These are phyloP conservation scores for Neoascia interrupta DNA, from an alignment of 2,888 invertebrate species.

Conservation along the genomic window DNA sequence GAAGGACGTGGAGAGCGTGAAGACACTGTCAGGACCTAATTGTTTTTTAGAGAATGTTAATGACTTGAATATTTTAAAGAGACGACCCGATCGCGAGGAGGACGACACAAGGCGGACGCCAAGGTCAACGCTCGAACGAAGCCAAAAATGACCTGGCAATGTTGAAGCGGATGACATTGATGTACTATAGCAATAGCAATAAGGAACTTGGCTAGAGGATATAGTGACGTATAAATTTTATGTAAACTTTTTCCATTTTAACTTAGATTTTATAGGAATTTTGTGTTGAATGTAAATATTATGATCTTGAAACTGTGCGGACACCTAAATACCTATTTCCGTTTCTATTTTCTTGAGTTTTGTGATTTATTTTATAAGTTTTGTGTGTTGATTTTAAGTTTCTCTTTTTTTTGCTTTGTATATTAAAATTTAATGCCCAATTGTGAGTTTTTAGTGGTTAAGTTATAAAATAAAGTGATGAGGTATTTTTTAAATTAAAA, in stretches of 20 bases:
- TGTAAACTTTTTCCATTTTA: no score
- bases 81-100: constrained; percentile 85
- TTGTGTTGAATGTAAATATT: constrained; percentile 24
- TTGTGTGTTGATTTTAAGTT: no score
- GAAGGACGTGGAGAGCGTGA: constrained; percentile 96
- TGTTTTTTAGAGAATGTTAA: constrained; percentile 95
- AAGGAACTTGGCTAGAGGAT: constrained; percentile 48
- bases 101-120: constrained; percentile 62
- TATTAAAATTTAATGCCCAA: no score
- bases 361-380: constrained; percentile 47
- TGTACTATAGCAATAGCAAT: constrained; percentile 74
- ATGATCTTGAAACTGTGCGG: no score
- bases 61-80: constrained; percentile 93
- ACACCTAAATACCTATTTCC: no score
- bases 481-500: no score
- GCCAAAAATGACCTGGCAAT: constrained; percentile 78
- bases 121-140: constrained; percentile 70
- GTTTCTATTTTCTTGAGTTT: not conserved
- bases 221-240: not conserved
- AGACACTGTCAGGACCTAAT: constrained; percentile 92
- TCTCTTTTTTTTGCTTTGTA: no score
- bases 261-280: not conserved
- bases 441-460: no score
- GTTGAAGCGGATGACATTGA: constrained; percentile 78
- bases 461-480: no score